These are phyloP conservation scores for Delphinapterus leucas DNA, from an alignment of 2,113 vertebrate genomes.

Conservation along the genomic window DNA sequence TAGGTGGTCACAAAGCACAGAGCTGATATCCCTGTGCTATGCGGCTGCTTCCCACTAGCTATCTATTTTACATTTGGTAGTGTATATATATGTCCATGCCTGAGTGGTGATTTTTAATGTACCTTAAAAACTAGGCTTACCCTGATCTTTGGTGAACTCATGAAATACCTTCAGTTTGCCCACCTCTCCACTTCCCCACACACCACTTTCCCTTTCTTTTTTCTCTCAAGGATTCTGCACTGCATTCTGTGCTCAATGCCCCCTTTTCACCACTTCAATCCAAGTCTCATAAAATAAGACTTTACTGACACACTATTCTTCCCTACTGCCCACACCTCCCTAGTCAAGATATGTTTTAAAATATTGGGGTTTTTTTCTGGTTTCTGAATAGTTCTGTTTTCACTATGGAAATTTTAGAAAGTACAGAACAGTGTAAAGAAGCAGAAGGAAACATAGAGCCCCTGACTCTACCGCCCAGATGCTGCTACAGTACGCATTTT, in stretches of 20 bases:
- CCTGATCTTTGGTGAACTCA: neutral
- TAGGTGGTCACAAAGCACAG: no score
- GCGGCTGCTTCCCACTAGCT: no score
- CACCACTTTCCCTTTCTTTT: neutral
- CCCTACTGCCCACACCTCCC: neutral
- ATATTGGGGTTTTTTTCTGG: neutral
- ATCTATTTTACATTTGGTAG: no score
- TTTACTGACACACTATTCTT: constrained; percentile 1
- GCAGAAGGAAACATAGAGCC: neutral
- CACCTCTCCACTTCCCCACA: neutral
- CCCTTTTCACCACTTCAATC: neutral
- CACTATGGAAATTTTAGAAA: neutral
- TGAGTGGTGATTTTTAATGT: neutral
- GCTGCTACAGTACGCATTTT: neutral
- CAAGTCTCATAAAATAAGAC: neutral
- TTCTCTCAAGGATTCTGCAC: accelerated
- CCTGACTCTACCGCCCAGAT: neutral
- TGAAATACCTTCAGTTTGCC: neutral
- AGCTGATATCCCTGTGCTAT: no score
- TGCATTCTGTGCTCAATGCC: neutral
- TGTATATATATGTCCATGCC: no score
- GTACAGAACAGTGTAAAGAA: neutral
- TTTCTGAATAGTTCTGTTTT: neutral
- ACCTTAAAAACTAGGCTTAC: neutral
- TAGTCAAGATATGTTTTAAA: neutral